Evolutionary conservation across 1,140 invertebrate species (phyloP), one percentile per base, ranked within the genome.

Genomic region (Bombyx mandarina): DNA sequence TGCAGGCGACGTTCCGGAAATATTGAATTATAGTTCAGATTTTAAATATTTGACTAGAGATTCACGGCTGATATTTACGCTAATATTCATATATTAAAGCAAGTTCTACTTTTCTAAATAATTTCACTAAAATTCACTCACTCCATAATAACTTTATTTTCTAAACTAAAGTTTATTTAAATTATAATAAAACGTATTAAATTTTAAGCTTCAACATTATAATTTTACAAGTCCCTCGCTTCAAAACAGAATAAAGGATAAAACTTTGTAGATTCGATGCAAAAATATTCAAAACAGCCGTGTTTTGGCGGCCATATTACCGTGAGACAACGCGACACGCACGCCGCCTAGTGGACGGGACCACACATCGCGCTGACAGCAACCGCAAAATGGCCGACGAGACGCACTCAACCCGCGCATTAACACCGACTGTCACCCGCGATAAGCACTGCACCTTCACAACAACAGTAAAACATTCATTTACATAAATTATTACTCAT

Each of bases 241-340:
- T 35, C 26, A 35, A 35, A 35, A 35, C 26, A 35, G 26, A 35
- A 35, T 35, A 35, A 56, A 8, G 53, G 54, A 57, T 45, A 58
- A 66, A 57, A 48, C 46, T 60, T 46, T 60, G 48, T 54, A 66
- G 58, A 72, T 68, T 62, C 61, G 58, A 85, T 85, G 82, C 72
- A 75, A 85, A 85, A 81, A 81, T 85, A 85, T 85, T 82, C 79
- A 81, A 78, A 79, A 60, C 61, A 56, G 61, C 46, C 55, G 60
- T 63, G 66, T 64, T 66, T 58, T 61, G 59, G 67, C 75, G 60
- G 77, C 78, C 78, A 84, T 81, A 76, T 76, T 80, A 72, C 68
- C 73, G 70, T 65, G 50, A 61, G 61, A 61, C 58, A 67, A 67
- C 60, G 68, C 72, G 78, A 76, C 75, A 77, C 73, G 75, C 73